phyloP scores from a whole-genome alignment of 1,140 invertebrate genomes.

The Drosophila grimshawi region DNA sequence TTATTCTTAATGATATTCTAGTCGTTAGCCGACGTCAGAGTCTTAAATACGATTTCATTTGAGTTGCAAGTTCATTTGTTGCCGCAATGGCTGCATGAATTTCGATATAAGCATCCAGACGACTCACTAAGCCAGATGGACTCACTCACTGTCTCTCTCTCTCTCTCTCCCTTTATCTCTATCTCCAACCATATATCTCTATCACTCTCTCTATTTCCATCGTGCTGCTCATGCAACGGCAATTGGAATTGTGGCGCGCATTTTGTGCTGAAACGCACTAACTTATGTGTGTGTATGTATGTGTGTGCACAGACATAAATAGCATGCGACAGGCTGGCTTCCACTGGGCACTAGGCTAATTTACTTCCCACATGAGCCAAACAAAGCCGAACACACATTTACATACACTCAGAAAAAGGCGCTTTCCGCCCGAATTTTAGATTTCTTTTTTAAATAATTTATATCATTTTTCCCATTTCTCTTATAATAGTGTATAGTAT shows the following conservation, averaged over 20 bases:
- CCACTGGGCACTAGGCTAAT: conserved; percentile 65
- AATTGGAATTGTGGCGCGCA: conserved; percentile 74
- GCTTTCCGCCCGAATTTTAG: no score
- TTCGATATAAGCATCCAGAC: conserved; percentile 64
- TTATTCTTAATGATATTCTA: not conserved
- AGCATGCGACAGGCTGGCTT: conserved; percentile 63
- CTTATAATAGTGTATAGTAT: no score
- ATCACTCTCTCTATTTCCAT: not conserved
- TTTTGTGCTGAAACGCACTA: conserved; percentile 72
- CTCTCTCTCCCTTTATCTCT: not conserved
- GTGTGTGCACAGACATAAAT: conserved; percentile 60
- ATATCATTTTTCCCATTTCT: no score
- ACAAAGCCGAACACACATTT: conserved; percentile 45
- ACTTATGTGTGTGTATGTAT: not conserved
- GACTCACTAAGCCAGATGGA: conserved; percentile 69
- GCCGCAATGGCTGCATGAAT: conserved; percentile 67
- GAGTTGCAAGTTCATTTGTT: conserved; percentile 68
- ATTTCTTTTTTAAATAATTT: no score
- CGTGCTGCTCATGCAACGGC: conserved; percentile 37
- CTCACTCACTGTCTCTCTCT: not conserved
- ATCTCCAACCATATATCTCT: not conserved
- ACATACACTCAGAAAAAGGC: not conserved
- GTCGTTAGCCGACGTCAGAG: not conserved
- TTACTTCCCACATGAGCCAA: conserved; percentile 74
- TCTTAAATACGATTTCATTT: conserved; percentile 16